Evolutionary conservation across 1,140 invertebrate genomes (phyloP), one percentile per base, ranked within the genome.

Genomic region (Pseudomyrmex cubaensis): DNA sequence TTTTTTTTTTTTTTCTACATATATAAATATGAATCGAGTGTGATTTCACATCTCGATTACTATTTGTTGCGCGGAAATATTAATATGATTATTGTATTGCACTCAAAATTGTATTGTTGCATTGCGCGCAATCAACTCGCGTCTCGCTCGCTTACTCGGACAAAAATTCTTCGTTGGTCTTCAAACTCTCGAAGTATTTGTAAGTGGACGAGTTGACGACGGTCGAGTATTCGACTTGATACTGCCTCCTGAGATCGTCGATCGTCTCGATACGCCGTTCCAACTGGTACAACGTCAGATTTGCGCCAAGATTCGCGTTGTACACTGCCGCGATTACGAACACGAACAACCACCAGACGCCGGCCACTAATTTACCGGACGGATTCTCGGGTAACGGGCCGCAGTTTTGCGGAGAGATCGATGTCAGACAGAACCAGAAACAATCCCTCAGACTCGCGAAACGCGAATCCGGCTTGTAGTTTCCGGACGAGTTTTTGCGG

Each of bases 361-460:
- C 98, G 1, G 98, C 98, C 0, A 99, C 96, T 2, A 99, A 94
- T 83, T 98, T 95, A 0, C 98, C 98, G 0, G 98, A 98, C 0
- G 98, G 93, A 94, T 98, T 98, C 91, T 98, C 98, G 0, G 98
- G 98, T 0, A 98, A 98, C 94, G 99, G 98, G 0, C 98, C 98
- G 3, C 97, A 97, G 1, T 98, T 97, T 95, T 99, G 98, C 0
- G 98, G 98, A 0, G 98, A 99, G 4, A 99, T 92, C 12, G 98
- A 99, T 61, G 98, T 99, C 97, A 99, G 98, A 90, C 98, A 98
- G 93, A 99, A 99, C 98, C 98, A 99, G 0, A 99, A 94, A 91
- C 98, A 98, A 93, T 99, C 98, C 91, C 98, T 99, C 5, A 99
- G 93, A 44, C 96, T 98, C 89, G 99, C 99, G 91, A 98, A 97